Conservation (phyloP, 1,140 invertebrate genomes). For the Leptinotarsa texana region DNA sequence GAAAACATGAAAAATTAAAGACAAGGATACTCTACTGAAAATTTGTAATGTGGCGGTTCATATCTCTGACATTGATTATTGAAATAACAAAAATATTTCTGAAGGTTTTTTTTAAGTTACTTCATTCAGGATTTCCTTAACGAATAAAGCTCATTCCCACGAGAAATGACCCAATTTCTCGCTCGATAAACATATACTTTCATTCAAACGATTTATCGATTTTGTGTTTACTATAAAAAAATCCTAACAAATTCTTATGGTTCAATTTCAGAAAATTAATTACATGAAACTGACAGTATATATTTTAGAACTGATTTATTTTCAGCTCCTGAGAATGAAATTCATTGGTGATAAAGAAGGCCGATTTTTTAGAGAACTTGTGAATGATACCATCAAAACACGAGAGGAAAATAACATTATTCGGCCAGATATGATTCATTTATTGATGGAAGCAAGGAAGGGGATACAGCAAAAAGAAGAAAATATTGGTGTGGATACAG, state of each 20-base stretch:
- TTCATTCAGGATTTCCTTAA: no score
- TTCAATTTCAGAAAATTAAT: no score
- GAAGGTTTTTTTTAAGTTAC: no score
- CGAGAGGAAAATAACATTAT: slow-evolving; percentile 51
- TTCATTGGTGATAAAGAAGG: slow-evolving; percentile 34
- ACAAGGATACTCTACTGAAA: no score
- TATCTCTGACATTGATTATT: no score
- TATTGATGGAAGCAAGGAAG: slow-evolving; percentile 53
- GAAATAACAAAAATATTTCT: no score
- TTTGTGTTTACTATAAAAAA: neutral
- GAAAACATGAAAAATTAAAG: no score
- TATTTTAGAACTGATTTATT: neutral
- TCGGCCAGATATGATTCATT: slow-evolving; percentile 55
- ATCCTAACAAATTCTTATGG: neutral
- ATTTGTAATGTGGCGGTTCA: no score
- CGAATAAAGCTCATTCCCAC: no score
- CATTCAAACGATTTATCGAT: neutral
- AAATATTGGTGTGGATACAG: slow-evolving; percentile 53
- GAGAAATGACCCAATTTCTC: no score
- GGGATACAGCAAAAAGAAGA: slow-evolving; percentile 40
- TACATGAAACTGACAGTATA: no score
- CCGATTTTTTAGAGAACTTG: slow-evolving; percentile 39
- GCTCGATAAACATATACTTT: no score
- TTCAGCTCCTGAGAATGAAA: slow-evolving; percentile 31
- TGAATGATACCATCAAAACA: slow-evolving; percentile 49